Conservation (phyloP, 2,888 invertebrate species). For the Formica aserva region DNA sequence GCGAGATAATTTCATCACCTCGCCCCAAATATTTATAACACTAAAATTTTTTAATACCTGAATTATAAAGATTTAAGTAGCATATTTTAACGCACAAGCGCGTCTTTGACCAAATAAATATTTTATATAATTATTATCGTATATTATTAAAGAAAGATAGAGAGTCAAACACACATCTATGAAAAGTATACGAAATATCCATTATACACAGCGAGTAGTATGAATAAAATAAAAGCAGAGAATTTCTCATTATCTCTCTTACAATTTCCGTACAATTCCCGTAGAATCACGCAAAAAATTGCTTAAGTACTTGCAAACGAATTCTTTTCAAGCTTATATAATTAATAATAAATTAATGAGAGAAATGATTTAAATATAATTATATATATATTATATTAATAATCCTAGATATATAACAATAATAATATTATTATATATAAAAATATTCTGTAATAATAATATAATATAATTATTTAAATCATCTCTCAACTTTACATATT, state of each 20-base stretch:
- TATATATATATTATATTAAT: background rate
- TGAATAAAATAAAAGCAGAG: constrained; percentile 14
- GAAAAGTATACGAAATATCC: constrained; percentile 3
- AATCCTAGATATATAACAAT: constrained; percentile 1
- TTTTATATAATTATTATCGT: background rate
- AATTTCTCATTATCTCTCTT: background rate
- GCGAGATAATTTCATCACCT: background rate
- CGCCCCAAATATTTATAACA: background rate
- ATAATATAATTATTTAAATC: constrained; percentile 18
- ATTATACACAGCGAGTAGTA: constrained; percentile 21
- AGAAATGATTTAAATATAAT: constrained; percentile 1
- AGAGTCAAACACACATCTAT: constrained; percentile 13
- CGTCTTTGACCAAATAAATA: background rate
- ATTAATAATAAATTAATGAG: constrained; percentile 10
- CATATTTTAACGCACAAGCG: background rate
- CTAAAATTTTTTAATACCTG: background rate
- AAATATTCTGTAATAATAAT: background rate
- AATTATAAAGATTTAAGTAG: background rate
- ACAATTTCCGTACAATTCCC: background rate
- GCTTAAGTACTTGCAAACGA: background rate
- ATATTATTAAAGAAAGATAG: constrained; percentile 31
- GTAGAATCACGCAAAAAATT: background rate
- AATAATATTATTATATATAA: background rate
- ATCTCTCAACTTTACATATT: background rate
- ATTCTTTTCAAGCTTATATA: background rate